These are phyloP conservation scores for Macquaria australasica DNA, from an alignment of 2,113 vertebrate species.

Conservation along the genomic window DNA sequence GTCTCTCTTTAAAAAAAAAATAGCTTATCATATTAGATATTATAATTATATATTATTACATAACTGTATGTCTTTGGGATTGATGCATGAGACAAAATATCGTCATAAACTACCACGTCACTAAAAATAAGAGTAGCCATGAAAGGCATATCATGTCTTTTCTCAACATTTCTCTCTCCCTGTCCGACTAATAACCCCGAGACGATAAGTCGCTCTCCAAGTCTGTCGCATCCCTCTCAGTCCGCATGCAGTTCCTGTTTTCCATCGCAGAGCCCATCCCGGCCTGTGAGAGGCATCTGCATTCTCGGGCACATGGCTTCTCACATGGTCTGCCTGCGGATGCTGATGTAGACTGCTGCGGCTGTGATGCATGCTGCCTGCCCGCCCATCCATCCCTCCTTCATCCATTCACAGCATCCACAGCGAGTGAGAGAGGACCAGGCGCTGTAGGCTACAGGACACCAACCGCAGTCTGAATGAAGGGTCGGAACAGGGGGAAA, in stretches of 20 bases:
- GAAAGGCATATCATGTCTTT: background rate
- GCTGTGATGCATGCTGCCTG: slow-evolving; percentile 66
- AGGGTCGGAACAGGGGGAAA: background rate
- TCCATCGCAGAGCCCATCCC: slow-evolving; percentile 75
- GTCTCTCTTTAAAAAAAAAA: background rate
- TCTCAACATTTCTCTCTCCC: background rate
- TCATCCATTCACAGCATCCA: slow-evolving; percentile 55
- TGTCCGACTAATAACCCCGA: background rate
- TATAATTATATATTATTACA: slow-evolving; percentile 1
- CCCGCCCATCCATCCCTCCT: slow-evolving; percentile 2
- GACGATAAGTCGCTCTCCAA: background rate
- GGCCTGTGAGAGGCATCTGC: slow-evolving; percentile 68
- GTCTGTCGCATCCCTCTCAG: slow-evolving; percentile 50
- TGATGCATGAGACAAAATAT: background rate
- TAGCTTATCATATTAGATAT: background rate
- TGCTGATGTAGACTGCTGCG: slow-evolving; percentile 75
- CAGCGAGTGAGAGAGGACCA: background rate
- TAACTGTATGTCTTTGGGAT: background rate
- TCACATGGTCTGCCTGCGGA: slow-evolving; percentile 80
- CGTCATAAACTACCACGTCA: background rate
- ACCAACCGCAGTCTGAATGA: slow-evolving; percentile 7
- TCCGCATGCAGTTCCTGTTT: slow-evolving; percentile 51
- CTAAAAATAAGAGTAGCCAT: background rate
- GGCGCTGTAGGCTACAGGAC: background rate
- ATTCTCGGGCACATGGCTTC: slow-evolving; percentile 76